Conservation (phyloP, 2,113 vertebrate genomes). For the Onychostoma macrolepis region DNA sequence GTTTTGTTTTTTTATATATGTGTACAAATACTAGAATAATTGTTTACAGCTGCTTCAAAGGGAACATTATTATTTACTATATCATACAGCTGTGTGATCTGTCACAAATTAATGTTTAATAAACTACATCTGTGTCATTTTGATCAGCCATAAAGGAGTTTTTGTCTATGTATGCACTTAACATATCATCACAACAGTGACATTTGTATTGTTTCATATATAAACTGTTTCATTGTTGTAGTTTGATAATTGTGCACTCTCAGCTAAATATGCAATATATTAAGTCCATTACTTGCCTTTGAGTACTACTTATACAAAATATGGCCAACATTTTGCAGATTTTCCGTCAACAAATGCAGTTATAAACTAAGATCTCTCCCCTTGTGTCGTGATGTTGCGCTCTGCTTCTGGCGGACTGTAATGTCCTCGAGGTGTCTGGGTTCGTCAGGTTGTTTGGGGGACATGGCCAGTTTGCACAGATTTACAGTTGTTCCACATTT, state of each 20-base stretch:
- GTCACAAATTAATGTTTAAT: background rate
- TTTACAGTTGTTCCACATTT: background rate
- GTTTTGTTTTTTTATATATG: background rate
- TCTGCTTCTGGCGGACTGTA: background rate
- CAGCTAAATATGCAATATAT: too few relatives aligned
- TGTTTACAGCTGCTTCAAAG: slow-evolving; percentile 16
- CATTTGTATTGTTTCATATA: background rate
- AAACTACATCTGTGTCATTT: background rate
- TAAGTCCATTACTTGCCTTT: background rate
- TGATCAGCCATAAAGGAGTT: background rate
- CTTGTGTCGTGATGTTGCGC: background rate
- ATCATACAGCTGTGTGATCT: background rate
- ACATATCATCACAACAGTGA: background rate
- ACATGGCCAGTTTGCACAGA: background rate
- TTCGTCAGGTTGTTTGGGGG: background rate
- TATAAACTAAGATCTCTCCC: background rate
- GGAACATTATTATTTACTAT: background rate
- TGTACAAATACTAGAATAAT: background rate
- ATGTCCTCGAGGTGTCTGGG: background rate
- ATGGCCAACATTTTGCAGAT: background rate
- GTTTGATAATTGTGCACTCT: too few relatives aligned
- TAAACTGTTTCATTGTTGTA: background rate
- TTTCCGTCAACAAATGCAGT: background rate
- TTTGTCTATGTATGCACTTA: background rate
- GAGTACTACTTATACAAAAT: background rate